Conservation (phyloP, 2,797 vertebrate genomes). For the Chelon labrosus region DNA sequence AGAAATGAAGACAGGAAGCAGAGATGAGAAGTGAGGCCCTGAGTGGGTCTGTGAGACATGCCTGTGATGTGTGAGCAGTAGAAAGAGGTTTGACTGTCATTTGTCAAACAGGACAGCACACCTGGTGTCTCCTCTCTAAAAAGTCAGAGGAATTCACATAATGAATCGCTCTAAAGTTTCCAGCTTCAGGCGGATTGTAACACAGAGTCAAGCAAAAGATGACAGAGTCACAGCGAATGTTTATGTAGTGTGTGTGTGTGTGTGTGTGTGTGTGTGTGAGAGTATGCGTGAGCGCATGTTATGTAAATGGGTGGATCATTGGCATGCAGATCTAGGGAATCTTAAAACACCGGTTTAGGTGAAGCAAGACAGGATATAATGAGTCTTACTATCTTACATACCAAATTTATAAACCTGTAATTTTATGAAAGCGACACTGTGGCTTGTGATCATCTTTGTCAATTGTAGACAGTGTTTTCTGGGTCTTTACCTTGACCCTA, state of each 20-base stretch:
- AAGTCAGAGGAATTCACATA: slow-evolving; percentile 21
- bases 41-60: slow-evolving; percentile 13
- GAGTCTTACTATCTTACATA: not conserved
- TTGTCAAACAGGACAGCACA: slow-evolving; percentile 47
- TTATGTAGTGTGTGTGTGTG: slow-evolving; percentile 31
- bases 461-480: not conserved
- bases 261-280: slow-evolving; percentile 11
- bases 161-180: slow-evolving; percentile 46
- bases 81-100: slow-evolving; percentile 28
- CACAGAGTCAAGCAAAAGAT: slow-evolving; percentile 31
- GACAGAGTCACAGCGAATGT: slow-evolving; percentile 59
- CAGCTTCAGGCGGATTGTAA: slow-evolving; percentile 52
- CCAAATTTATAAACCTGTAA: slow-evolving; percentile 10
- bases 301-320: slow-evolving; percentile 36
- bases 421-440: not conserved
- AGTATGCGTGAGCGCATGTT: slow-evolving; percentile 17
- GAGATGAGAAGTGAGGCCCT: not conserved
- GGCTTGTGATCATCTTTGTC: not conserved
- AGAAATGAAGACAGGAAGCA: slow-evolving; percentile 15
- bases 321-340: slow-evolving; percentile 39
- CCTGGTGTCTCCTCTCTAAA: slow-evolving; percentile 47
- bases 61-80: slow-evolving; percentile 18
- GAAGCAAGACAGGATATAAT: slow-evolving; percentile 17
- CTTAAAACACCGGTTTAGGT: slow-evolving; percentile 48
- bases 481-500: not conserved